phyloP scores from a whole-genome alignment of 2,888 invertebrate genomes.

The Pantelozetes paolii region DNA sequence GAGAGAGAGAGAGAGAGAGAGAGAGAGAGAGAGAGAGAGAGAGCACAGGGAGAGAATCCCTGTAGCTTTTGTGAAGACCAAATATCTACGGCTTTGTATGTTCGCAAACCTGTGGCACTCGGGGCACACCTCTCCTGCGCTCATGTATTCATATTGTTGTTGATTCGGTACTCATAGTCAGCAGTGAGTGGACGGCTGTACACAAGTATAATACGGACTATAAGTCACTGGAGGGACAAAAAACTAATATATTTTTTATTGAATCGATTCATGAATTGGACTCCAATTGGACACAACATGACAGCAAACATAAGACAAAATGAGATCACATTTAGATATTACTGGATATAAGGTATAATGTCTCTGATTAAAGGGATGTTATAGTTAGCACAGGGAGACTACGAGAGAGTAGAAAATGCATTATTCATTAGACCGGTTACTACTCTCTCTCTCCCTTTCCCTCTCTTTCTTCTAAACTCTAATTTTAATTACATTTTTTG shows the following conservation, averaged over 20 bases:
- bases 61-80: constrained; percentile 21
- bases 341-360: background rate
- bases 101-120: background rate
- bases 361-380: constrained; percentile 22
- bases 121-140: background rate
- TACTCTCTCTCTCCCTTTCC: constrained; percentile 20
- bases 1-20: constrained; percentile 3
- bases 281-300: background rate
- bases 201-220: background rate
- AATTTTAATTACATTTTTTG: constrained; percentile 31
- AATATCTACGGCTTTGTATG: constrained; percentile 18
- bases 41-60: background rate
- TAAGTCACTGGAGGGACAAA: constrained; percentile 9
- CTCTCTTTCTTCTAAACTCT: background rate
- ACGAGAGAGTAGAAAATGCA: constrained; percentile 24
- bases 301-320: background rate
- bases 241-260: background rate
- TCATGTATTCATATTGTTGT: constrained; percentile 21
- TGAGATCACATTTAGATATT: background rate
- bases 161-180: background rate
- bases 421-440: constrained; percentile 38
- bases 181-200: constrained; percentile 13
- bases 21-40: constrained; percentile 3
- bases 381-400: constrained; percentile 12
- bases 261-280: background rate